Base-by-base conservation (phyloP, 2,888 invertebrate genomes). In the Oscheius sp. region DNA sequence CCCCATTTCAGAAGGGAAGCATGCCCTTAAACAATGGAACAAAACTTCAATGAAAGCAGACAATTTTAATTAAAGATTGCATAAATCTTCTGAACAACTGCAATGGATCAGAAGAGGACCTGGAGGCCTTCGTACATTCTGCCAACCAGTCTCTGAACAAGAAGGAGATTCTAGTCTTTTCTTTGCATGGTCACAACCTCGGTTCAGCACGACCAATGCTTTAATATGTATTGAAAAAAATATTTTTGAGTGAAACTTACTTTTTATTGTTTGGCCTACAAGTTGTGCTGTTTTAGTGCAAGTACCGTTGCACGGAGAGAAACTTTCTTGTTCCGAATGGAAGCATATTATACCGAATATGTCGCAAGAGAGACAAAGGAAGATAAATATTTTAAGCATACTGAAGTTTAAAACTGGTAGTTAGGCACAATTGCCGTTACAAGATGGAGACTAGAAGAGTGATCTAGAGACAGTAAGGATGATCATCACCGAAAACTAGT, bases 71-170 rank as follows among this genome's bases (percentile, higher is more conserved):
- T 29, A 66, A 35, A 66, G 52, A 52, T 66, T 66, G 27, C 52
- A 66, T 2, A 52, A 29, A 27, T 66, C 27, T 25, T 66, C 27
- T 9, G 66, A 66, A 52, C 66, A 66, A 29, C 9, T 25, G 16
- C 66, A 66, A 1, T 27, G 25, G 27, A 66, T 27, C n/a, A 66
- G 21, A 27, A 66, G 12, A 16, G 66, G 66, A 18, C 66, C 66
- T 5, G 66, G 49, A 25, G 66, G 52, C 0, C 35, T 25, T 29
- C n/a, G 27, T 7, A 16, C 52, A 9, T 66, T 52, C 21, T 49
- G 52, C 23, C 27, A 46, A 6, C 52, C 66, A 27, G 23, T 27
- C 27, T 27, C 35, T 27, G 58, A 27, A 25, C n/a, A 21, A 1
- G 61, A 43, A 21, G 41, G 43, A 35, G 35, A 35, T 9, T 35